phyloP scores from a whole-genome alignment of 1,140 invertebrate genomes.

The Heliconius congener region DNA sequence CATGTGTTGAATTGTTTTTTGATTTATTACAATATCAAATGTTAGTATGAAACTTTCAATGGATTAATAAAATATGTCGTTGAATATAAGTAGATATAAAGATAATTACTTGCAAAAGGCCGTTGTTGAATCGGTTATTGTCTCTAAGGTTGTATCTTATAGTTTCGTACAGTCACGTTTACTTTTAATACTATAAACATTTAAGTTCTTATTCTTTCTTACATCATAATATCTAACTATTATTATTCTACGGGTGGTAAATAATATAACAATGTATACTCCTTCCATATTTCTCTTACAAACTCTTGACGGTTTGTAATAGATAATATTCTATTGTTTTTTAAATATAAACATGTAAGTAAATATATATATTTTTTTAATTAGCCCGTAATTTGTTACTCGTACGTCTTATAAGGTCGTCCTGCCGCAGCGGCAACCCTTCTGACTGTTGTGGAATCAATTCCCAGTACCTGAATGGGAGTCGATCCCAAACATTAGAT shows the following conservation, averaged over 20 bases:
- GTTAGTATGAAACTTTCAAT: background rate
- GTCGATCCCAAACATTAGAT: no score
- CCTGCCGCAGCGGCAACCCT: no score
- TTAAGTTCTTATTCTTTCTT: background rate
- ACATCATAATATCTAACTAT: background rate
- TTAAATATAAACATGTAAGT: background rate
- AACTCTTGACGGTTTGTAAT: background rate
- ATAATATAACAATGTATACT: background rate
- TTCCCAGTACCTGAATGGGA: no score
- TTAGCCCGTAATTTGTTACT: background rate
- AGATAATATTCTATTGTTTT: background rate
- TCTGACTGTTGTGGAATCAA: no score
- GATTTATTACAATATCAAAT: background rate
- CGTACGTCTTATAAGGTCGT: no score
- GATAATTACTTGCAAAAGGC: background rate
- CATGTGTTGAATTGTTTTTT: background rate
- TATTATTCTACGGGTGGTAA: background rate
- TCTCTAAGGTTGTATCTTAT: background rate
- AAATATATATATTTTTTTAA: background rate
- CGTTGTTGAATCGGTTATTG: background rate
- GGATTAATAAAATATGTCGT: background rate
- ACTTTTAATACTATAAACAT: background rate
- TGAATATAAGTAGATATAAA: background rate
- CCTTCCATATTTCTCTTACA: background rate
- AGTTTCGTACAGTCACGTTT: slow-evolving; percentile 1